Evolutionary conservation across 2,797 vertebrate genomes (phyloP).

Genomic region (Tenualosa thibaudeaui): DNA sequence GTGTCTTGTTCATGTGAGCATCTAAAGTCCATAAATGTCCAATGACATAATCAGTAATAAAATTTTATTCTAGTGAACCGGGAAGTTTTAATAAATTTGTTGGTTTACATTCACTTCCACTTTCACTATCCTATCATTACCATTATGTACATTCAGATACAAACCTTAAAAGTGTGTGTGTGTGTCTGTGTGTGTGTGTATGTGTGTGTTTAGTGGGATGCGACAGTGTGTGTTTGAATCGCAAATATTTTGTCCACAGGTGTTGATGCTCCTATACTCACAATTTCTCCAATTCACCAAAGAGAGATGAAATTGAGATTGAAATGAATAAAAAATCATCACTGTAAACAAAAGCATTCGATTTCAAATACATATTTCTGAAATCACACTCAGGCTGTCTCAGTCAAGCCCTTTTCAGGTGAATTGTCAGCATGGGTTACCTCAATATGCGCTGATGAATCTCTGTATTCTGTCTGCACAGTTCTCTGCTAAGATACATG

Average conservation of each 20-base stretch:
- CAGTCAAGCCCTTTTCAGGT: background rate
- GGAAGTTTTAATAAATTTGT: background rate
- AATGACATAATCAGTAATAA: slow-evolving; percentile 19
- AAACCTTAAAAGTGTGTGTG: background rate
- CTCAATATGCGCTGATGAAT: background rate
- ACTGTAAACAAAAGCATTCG: background rate
- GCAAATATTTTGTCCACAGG: background rate
- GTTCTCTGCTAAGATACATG: background rate
- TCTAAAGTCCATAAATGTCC: slow-evolving; percentile 6
- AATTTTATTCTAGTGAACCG: background rate
- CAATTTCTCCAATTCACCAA: background rate
- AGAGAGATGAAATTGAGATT: background rate
- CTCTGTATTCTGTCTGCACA: background rate
- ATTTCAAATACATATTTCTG: background rate
- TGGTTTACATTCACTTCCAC: background rate
- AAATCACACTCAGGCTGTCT: background rate
- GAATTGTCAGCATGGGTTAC: background rate
- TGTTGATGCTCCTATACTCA: background rate
- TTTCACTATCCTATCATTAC: background rate
- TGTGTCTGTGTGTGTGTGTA: slow-evolving; percentile 19
- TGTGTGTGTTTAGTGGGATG: slow-evolving; percentile 26
- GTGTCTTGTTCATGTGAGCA: background rate
- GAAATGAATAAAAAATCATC: background rate
- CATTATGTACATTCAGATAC: background rate
- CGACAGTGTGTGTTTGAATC: slow-evolving; percentile 22